Base-by-base conservation (phyloP, 2,113 vertebrate genomes). In the Lophotis ruficrista region DNA sequence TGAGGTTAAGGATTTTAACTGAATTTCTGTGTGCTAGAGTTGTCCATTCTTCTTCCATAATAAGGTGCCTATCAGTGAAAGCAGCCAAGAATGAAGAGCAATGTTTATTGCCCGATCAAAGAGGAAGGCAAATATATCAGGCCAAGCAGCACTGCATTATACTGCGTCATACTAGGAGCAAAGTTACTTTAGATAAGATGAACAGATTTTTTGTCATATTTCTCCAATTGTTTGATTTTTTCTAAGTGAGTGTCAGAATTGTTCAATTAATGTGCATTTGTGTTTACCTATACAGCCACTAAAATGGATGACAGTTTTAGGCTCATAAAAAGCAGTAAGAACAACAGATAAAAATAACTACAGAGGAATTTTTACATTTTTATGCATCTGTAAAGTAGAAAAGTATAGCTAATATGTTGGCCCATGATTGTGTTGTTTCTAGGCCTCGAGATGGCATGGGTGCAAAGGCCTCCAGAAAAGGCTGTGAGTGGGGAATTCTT, bases 391-490 rank as follows among this genome's bases (percentile, higher is more conserved):
- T 58, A 50, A 51, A 61, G 16, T 57, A 86, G 43, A 72, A 83
- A 50, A 43, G 3, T 54, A 31, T 22, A 58, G 30, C 18, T 91
- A 75, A 41, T 65, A 73, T 48, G 7, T 47, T 94, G 25, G 54
- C 17, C 8, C 10, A 23, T 53, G 27, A 45, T 35, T 86, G 5
- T 53, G 14, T 95, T 95, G 33, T 97, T 97, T 92, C 57, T 86
- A 99, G 99, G 99, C 62, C 97, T 99, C 75, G 98, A 99, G 96
- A 99, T 99, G 99, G 78, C 98, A 13, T 99, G 99, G 98, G 95
- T 99, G 6, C 92, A 98, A 25, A 98, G 98, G 24, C 98, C 98
- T 89, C 98, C 98, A 24, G 98, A 98, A 87, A 97, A 93, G 23
- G 91, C 98, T 43, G 95, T 98, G 77, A 98, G 95, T 41, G 98